Evolutionary conservation across 2,888 invertebrate genomes (phyloP).

Genomic region (Ectobius pallidus): DNA sequence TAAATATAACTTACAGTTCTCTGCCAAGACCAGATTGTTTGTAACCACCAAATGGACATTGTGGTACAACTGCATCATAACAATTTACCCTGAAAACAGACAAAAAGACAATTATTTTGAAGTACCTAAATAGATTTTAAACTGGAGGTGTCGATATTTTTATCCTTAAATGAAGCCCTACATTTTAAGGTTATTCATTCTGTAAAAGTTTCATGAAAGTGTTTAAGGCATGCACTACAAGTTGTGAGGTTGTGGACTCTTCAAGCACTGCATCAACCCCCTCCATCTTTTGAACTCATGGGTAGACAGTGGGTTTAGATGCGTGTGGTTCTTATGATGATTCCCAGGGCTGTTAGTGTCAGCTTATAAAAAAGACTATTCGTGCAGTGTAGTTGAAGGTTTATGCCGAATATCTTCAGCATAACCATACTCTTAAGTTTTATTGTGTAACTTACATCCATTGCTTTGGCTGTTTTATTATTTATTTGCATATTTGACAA

Average conservation of each 20-base stretch:
- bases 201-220: background rate
- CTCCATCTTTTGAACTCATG: too few relatives aligned
- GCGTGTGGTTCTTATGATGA: too few relatives aligned
- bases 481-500: too few relatives aligned
- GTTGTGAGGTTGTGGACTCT: background rate
- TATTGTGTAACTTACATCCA: too few relatives aligned
- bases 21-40: constrained; percentile 96
- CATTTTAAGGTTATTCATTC: background rate
- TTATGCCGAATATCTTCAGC: too few relatives aligned
- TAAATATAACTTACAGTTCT: constrained; percentile 62
- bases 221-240: background rate
- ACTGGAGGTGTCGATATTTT: background rate
- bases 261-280: too few relatives aligned
- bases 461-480: too few relatives aligned
- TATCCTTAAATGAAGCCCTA: background rate
- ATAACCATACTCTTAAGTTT: too few relatives aligned
- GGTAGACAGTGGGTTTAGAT: too few relatives aligned
- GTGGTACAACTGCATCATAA: constrained; percentile 83
- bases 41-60: constrained; percentile 95
- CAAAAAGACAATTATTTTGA: background rate
- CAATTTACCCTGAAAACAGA: constrained; percentile 83
- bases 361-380: too few relatives aligned
- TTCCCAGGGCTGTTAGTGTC: too few relatives aligned
- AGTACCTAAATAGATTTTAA: background rate
- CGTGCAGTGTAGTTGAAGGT: too few relatives aligned